Evolutionary conservation across 2,888 invertebrate genomes (phyloP).

Genomic region (Latrodectus hesperus): DNA sequence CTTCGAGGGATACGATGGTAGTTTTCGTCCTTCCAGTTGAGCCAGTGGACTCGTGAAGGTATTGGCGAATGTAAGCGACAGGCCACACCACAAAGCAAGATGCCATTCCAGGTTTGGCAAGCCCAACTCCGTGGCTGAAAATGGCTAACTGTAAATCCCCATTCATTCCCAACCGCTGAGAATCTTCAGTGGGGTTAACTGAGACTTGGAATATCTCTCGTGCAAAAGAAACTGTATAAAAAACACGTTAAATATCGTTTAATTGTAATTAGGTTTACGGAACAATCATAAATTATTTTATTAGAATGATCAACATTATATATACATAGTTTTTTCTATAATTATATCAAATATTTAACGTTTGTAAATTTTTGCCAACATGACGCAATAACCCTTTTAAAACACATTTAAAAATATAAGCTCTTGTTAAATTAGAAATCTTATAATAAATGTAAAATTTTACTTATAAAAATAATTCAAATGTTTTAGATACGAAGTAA

Average conservation of each 20-base stretch:
- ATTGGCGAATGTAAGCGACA: conserved; percentile 68
- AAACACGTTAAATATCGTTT: background rate
- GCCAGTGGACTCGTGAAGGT: conserved; percentile 64
- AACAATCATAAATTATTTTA: no score
- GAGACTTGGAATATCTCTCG: conserved; percentile 67
- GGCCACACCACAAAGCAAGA: conserved; percentile 70
- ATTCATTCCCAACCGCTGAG: conserved; percentile 63
- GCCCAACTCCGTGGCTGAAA: conserved; percentile 68
- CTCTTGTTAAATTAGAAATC: no score
- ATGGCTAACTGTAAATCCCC: conserved; percentile 69
- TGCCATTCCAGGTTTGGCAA: conserved; percentile 65
- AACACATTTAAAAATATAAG: no score
- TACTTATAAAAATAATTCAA: no score
- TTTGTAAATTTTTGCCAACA: no score
- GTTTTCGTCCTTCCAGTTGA: conserved; percentile 43
- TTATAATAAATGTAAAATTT: no score
- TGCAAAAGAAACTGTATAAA: conserved; percentile 56
- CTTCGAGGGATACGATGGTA: conserved; percentile 69
- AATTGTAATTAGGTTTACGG: no score
- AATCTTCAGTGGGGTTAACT: conserved; percentile 65
- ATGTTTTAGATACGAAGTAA: no score
- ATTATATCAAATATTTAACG: no score
- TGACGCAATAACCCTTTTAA: no score
- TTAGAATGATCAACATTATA: no score
- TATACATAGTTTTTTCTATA: no score